phyloP scores from a whole-genome alignment of 2,888 invertebrate genomes.

The Molanna angustata region DNA sequence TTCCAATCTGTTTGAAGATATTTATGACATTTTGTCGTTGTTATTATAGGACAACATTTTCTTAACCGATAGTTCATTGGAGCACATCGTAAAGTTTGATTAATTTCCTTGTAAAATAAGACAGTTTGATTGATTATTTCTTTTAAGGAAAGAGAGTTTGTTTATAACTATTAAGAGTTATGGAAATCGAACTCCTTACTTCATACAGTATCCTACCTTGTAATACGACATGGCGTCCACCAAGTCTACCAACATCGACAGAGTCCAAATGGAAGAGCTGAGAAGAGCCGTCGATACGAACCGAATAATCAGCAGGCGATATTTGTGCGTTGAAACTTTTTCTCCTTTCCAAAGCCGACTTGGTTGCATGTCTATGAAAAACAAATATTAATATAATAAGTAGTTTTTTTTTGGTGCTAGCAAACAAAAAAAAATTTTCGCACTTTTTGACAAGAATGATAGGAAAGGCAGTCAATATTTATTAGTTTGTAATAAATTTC shows the following conservation, averaged over 20 bases:
- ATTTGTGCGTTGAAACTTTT: background rate
- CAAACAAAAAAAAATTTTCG: background rate
- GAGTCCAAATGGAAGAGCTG: conserved; percentile 6
- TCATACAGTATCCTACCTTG: conserved; percentile 11
- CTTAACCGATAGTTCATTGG: too few species aligned
- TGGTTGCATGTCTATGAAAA: conserved; percentile 15
- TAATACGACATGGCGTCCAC: conserved; percentile 9
- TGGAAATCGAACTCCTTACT: background rate
- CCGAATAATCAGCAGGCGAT: conserved; percentile 5
- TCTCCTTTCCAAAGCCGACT: conserved; percentile 1
- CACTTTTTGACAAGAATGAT: too few species aligned
- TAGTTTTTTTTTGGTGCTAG: background rate
- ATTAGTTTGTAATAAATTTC: too few species aligned
- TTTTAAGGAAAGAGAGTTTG: too few species aligned
- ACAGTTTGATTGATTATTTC: too few species aligned
- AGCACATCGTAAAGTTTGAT: too few species aligned
- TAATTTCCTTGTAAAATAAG: too few species aligned
- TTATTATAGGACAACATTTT: too few species aligned
- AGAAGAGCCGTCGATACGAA: conserved; percentile 13
- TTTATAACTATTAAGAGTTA: too few species aligned
- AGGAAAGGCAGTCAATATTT: too few species aligned
- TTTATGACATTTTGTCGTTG: too few species aligned
- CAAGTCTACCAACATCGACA: conserved; percentile 15
- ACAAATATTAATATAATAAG: background rate
- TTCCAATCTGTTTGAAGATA: too few species aligned